Conservation (phyloP, 2,888 invertebrate species). For the Stenolophus ochropezus region DNA sequence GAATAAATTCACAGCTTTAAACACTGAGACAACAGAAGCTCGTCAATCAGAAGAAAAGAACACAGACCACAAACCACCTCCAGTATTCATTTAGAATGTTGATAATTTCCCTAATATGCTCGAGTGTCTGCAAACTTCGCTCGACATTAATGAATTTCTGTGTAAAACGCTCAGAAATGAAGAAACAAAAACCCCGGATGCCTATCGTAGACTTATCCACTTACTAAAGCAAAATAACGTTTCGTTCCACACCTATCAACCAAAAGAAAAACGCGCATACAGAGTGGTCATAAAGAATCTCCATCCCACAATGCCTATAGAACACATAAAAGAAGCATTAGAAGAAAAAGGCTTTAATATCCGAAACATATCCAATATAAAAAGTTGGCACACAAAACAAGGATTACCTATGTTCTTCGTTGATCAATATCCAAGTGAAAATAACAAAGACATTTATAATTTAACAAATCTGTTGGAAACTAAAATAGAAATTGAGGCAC, state of each 20-base stretch:
- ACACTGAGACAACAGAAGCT: background rate
- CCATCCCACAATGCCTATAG: conserved; percentile 49
- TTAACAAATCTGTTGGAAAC: conserved; percentile 46
- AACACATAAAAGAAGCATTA: conserved; percentile 52
- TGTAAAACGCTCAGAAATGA: conserved; percentile 6
- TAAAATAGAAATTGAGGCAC: conserved; percentile 31
- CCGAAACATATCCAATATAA: conserved; percentile 61
- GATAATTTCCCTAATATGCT: background rate
- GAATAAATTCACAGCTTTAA: background rate
- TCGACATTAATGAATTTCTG: background rate
- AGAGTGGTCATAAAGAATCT: background rate
- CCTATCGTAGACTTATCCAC: conserved; percentile 58
- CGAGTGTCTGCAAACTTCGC: background rate
- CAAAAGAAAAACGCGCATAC: no score
- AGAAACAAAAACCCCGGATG: conserved; percentile 42
- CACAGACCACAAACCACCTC: background rate
- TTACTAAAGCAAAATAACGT: conserved; percentile 48
- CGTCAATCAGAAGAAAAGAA: background rate
- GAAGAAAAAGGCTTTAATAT: conserved; percentile 58
- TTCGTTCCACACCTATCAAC: no score
- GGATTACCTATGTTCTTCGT: conserved; percentile 61
- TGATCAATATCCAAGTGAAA: conserved; percentile 59
- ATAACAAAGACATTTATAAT: conserved; percentile 61
- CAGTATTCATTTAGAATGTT: background rate
- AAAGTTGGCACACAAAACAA: conserved; percentile 44